phyloP scores from a whole-genome alignment of 2,888 invertebrate genomes.

The Gortyna flavago region DNA sequence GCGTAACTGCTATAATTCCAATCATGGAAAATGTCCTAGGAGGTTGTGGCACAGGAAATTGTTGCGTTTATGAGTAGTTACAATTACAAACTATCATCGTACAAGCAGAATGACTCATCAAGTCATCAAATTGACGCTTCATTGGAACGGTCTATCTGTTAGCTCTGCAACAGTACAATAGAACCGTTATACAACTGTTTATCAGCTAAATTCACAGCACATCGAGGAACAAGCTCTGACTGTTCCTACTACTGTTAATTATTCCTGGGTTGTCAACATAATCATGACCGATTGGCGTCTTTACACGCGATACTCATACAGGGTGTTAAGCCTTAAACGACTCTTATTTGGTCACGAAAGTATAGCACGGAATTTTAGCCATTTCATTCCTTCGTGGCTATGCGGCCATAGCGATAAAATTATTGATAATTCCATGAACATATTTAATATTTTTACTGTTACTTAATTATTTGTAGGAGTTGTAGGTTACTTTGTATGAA shows the following conservation, averaged over 20 bases:
- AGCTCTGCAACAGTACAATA: constrained; percentile 37
- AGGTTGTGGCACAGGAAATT: constrained; percentile 2
- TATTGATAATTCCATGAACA: constrained; percentile 51
- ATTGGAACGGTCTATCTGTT: constrained; percentile 22
- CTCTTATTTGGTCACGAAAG: constrained; percentile 57
- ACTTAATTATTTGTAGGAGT: constrained; percentile 23
- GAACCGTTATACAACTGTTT: constrained; percentile 55
- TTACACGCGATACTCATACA: constrained; percentile 60
- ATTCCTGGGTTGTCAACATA: constrained; percentile 57
- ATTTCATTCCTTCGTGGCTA: constrained; percentile 40
- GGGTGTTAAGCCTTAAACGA: constrained; percentile 49
- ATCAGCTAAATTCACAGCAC: constrained; percentile 49
- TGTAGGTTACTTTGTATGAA: constrained; percentile 6
- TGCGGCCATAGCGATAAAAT: constrained; percentile 50
- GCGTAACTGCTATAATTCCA: background rate
- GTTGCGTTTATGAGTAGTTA: background rate
- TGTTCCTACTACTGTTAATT: constrained; percentile 59
- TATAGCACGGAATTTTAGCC: constrained; percentile 46
- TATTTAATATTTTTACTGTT: constrained; percentile 44
- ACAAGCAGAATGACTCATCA: constrained; percentile 19
- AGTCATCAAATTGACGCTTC: constrained; percentile 30
- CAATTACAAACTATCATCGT: background rate
- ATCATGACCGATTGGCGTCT: constrained; percentile 58
- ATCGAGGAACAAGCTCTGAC: constrained; percentile 46
- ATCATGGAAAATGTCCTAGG: background rate